These are phyloP conservation scores for Mnemiopsis leidyi DNA, from an alignment of 37 sponge, comb jelly and placozoan species.

Conservation along the genomic window DNA sequence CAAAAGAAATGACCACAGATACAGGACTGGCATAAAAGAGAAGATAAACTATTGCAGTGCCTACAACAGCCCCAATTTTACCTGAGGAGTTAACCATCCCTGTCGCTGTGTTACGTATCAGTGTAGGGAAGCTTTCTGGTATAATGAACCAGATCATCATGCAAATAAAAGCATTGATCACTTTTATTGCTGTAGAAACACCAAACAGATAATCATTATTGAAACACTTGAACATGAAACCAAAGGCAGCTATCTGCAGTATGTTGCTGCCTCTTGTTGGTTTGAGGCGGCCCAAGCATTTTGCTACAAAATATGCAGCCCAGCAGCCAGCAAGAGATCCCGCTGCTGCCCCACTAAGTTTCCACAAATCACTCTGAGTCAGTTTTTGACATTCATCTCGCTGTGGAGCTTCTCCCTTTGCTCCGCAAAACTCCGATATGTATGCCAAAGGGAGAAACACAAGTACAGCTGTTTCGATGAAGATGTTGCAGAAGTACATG, in stretches of 20 bases:
- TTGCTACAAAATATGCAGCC: constrained; percentile 41
- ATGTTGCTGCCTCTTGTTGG: background rate
- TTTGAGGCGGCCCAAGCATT: background rate
- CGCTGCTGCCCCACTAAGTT: background rate
- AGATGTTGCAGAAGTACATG: constrained; percentile 64
- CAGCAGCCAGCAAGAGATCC: constrained; percentile 26
- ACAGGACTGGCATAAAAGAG: constrained; percentile 39
- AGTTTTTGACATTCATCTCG: background rate
- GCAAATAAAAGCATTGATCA: constrained; percentile 43
- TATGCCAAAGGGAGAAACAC: constrained; percentile 56
- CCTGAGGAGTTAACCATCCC: constrained; percentile 48
- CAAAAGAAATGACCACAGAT: background rate
- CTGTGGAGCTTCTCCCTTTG: background rate
- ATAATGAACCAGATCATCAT: constrained; percentile 61
- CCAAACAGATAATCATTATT: constrained; percentile 38
- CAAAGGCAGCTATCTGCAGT: background rate
- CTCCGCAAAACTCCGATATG: constrained; percentile 6
- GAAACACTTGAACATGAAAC: constrained; percentile 38
- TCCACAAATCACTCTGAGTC: background rate
- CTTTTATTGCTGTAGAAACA: constrained; percentile 8
- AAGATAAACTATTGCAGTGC: constrained; percentile 15
- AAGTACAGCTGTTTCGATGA: constrained; percentile 24
- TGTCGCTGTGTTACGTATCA: constrained; percentile 36
- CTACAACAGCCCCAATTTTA: constrained; percentile 26
- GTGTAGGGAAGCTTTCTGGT: constrained; percentile 55